Percentiles rank a stretch among this genome's conserved stretches.
phyloP scores from a whole-genome alignment of 1,140 invertebrate genomes.

The Reticulitermes speratus region DNA sequence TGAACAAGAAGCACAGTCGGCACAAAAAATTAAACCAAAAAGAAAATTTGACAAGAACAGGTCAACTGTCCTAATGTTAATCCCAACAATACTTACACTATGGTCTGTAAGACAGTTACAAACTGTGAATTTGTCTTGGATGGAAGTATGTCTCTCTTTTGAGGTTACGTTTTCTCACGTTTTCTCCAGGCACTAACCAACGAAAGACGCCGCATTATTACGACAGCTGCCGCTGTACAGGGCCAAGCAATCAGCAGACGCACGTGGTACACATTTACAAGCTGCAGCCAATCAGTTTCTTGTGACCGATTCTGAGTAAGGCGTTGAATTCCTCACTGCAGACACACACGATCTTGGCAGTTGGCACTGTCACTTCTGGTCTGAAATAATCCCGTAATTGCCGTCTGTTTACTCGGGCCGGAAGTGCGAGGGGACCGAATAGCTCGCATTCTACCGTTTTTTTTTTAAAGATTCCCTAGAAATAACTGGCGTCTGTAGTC shows the following conservation, averaged over 20 bases:
- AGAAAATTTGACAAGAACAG: too few species aligned
- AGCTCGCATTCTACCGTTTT: background rate
- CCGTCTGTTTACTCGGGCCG: background rate
- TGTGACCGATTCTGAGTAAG: background rate
- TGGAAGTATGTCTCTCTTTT: too few species aligned
- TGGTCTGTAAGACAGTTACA: too few species aligned
- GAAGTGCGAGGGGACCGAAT: slow-evolving; percentile 1
- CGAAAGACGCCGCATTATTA: too few species aligned
- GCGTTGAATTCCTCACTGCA: background rate
- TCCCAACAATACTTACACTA: too few species aligned
- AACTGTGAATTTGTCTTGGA: too few species aligned
- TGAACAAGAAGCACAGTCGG: too few species aligned
- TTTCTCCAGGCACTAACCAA: too few species aligned
- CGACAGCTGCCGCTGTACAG: too few species aligned
- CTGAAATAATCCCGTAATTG: background rate
- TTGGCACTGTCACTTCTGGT: background rate
- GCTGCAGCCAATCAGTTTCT: background rate
- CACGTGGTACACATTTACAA: background rate
- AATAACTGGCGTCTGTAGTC: slow-evolving; percentile 3
- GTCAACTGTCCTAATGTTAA: too few species aligned
- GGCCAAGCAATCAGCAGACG: background rate
- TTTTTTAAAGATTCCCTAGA: background rate
- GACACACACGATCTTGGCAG: background rate
- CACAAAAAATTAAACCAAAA: too few species aligned
- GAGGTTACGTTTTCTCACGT: too few species aligned